phyloP scores from a whole-genome alignment of 2,113 vertebrate species.

The Maccullochella peelii region DNA sequence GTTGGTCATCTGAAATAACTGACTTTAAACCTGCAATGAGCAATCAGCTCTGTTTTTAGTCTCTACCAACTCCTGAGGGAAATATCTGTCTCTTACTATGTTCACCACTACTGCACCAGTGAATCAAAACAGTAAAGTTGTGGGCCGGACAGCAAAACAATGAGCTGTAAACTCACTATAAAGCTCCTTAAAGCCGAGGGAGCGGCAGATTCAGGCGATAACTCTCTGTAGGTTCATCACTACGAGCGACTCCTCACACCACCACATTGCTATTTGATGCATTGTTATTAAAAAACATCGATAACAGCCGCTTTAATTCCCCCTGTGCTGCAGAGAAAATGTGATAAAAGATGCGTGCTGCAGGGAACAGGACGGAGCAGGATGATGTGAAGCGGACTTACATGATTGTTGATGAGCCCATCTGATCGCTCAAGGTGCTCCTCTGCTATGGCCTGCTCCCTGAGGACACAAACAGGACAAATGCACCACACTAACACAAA shows the following conservation, averaged over 20 bases:
- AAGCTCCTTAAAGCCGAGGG: too few relatives aligned
- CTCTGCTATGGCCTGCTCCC: constrained; percentile 64
- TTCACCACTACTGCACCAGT: too few relatives aligned
- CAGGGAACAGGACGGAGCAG: neutral
- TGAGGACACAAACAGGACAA: constrained; percentile 46
- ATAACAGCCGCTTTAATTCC: neutral
- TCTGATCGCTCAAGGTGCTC: constrained; percentile 46
- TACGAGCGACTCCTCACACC: neutral
- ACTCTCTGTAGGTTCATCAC: neutral
- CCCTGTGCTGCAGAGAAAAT: neutral
- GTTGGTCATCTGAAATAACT: neutral
- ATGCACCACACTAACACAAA: neutral
- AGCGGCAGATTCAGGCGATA: neutral
- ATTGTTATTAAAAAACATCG: neutral
- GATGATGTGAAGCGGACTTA: constrained; percentile 27
- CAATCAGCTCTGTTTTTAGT: neutral
- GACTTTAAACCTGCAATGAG: neutral
- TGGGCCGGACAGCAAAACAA: neutral
- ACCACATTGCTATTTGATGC: neutral
- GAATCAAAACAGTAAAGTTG: neutral
- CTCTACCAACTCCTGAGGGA: neutral
- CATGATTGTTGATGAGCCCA: neutral
- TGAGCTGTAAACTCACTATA: neutral
- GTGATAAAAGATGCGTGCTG: neutral
- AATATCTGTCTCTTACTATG: too few relatives aligned